Percentiles rank a stretch among this genome's conserved stretches.
Conservation (phyloP, 2,113 vertebrate species). For the Cricetomys ansorgei region DNA sequence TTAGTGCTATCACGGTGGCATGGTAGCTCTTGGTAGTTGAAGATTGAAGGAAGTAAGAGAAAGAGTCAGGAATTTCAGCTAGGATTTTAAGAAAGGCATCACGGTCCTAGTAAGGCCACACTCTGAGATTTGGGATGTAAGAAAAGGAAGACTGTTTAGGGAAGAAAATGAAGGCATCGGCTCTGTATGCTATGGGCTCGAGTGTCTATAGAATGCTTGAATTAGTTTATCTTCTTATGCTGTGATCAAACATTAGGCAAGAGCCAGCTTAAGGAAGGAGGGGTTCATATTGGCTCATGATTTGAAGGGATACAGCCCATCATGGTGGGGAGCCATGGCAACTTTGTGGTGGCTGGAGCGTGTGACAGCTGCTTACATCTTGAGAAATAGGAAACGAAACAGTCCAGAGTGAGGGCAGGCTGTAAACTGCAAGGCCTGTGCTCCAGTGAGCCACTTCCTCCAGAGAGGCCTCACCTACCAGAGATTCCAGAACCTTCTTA, state of each 20-base stretch:
- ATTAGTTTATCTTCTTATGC: neutral
- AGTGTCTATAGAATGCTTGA: too few species aligned
- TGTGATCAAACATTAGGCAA: neutral
- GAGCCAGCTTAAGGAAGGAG: neutral
- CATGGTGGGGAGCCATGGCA: neutral
- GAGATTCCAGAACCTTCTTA: neutral
- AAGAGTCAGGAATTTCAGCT: neutral
- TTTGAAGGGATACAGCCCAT: neutral
- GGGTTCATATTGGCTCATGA: neutral
- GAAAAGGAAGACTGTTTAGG: neutral
- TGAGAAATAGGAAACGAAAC: neutral
- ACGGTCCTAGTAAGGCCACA: neutral
- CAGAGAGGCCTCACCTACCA: neutral
- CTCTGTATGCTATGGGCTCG: neutral
- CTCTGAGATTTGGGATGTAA: neutral
- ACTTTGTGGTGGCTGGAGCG: too few species aligned
- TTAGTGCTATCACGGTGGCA: neutral
- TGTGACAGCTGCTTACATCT: neutral
- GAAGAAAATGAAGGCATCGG: neutral
- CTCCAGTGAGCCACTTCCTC: neutral
- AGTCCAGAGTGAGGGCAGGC: neutral
- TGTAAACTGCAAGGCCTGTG: neutral
- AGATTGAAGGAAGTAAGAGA: neutral
- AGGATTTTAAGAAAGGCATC: neutral
- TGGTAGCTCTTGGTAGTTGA: neutral